A percentile compares a stretch with the other conserved stretches of the same genome.
These are phyloP conservation scores for Falco novaeseelandiae DNA, from an alignment of 2,797 vertebrate species.

Conservation along the genomic window DNA sequence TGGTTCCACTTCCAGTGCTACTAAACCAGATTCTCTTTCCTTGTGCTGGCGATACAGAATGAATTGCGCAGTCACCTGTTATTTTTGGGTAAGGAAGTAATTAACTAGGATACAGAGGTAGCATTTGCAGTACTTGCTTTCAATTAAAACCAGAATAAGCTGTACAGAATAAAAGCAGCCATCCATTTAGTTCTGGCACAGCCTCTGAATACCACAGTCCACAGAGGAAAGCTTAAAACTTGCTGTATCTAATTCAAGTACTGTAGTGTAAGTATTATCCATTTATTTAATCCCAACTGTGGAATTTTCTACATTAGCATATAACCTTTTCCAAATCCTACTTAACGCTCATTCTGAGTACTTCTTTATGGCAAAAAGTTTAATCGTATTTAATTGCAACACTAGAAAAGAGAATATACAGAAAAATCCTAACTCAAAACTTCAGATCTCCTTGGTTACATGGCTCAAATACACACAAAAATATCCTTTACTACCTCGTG, in stretches of 20 bases:
- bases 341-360: not conserved
- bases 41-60: constrained; percentile 66
- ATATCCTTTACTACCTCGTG: not conserved
- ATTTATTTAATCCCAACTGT: not conserved
- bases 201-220: not conserved
- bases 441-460: not conserved
- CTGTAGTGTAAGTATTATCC: not conserved
- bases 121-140: not conserved
- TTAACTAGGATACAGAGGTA: not conserved
- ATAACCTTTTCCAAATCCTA: not conserved
- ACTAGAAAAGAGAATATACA: not conserved
- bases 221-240: not conserved
- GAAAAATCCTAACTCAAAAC: not conserved
- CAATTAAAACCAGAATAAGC: not conserved
- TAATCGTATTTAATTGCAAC: not conserved
- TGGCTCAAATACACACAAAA: not conserved
- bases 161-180: not conserved
- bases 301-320: not conserved
- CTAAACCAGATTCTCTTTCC: not conserved
- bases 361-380: not conserved
- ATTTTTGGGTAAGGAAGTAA: constrained; percentile 33
- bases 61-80: constrained; percentile 75
- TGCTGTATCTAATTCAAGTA: not conserved
- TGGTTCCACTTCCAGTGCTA: constrained; percentile 70
- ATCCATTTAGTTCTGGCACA: not conserved